These are phyloP conservation scores for Parochlus steinenii DNA, from an alignment of 2,888 invertebrate species.

Conservation along the genomic window DNA sequence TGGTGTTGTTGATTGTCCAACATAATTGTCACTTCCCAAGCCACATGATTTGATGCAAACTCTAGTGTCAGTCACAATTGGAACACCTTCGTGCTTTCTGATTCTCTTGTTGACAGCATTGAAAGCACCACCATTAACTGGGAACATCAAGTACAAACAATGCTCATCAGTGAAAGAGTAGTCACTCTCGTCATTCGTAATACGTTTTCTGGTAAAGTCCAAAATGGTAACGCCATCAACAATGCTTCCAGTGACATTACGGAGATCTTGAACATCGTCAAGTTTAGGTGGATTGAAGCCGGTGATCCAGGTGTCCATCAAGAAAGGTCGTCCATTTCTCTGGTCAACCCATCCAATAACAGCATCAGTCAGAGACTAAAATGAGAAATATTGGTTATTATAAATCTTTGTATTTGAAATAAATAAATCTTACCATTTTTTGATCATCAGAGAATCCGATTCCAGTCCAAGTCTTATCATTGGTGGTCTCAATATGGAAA, in stretches of 20 bases:
- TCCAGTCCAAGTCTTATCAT: slow-evolving; percentile 75
- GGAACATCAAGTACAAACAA: slow-evolving; percentile 78
- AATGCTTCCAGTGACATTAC: slow-evolving; percentile 47
- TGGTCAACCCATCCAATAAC: slow-evolving; percentile 74
- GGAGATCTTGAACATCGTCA: slow-evolving; percentile 58
- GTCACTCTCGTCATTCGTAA: slow-evolving; percentile 58
- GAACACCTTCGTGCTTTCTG: slow-evolving; percentile 57
- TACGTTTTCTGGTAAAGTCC: slow-evolving; percentile 60
- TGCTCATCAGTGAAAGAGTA: slow-evolving; percentile 64
- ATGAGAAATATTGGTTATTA: slow-evolving; percentile 15
- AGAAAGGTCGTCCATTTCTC: slow-evolving; percentile 57
- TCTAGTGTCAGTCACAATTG: slow-evolving; percentile 52
- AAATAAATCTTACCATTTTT: slow-evolving; percentile 47
- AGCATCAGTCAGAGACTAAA: slow-evolving; percentile 69
- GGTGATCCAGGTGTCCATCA: slow-evolving; percentile 77
- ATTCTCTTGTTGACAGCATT: slow-evolving; percentile 74
- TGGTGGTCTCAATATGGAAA: slow-evolving; percentile 63
- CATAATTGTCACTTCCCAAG: slow-evolving; percentile 32
- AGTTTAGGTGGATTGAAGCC: slow-evolving; percentile 61
- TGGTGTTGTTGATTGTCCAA: slow-evolving; percentile 36
- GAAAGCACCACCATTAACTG: slow-evolving; percentile 65
- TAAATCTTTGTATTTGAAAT: slow-evolving; percentile 2
- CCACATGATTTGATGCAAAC: slow-evolving; percentile 75
- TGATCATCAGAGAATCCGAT: slow-evolving; percentile 74
- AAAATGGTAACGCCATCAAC: slow-evolving; percentile 62